phyloP scores from a whole-genome alignment of 2,888 invertebrate genomes.

The Cloeon dipterum region DNA sequence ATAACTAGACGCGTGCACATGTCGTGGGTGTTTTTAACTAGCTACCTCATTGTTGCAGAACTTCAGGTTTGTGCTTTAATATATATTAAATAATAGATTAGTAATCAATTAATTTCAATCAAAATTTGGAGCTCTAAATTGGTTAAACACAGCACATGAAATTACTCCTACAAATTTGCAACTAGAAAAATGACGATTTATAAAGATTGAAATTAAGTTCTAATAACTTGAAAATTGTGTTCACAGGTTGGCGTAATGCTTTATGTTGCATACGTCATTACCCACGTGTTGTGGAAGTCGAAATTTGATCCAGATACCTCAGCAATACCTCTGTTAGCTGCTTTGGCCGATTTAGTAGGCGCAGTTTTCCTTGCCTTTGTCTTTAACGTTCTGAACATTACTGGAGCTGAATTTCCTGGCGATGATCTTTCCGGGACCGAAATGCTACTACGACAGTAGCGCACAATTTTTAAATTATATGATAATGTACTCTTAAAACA shows the following conservation, averaged over 20 bases:
- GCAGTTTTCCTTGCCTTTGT: conserved; percentile 38
- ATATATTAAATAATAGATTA: too few species aligned
- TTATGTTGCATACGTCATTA: conserved; percentile 35
- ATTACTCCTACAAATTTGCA: too few species aligned
- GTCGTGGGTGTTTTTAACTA: conserved; percentile 38
- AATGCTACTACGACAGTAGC: too few species aligned
- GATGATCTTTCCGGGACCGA: too few species aligned
- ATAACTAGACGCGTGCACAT: conserved; percentile 39
- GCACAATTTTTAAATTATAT: too few species aligned
- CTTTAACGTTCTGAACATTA: conserved; percentile 34
- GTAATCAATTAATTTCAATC: background rate
- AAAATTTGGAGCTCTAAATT: too few species aligned
- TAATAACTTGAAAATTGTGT: too few species aligned
- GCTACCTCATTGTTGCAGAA: conserved; percentile 41
- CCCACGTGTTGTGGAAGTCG: conserved; percentile 35
- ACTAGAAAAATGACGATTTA: too few species aligned
- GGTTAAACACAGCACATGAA: too few species aligned
- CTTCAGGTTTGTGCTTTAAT: conserved; percentile 24
- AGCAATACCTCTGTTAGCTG: conserved; percentile 53
- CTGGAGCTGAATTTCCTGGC: too few species aligned
- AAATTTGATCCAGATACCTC: conserved; percentile 51
- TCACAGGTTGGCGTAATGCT: conserved; percentile 31
- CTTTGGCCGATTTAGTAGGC: conserved; percentile 54
- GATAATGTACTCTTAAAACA: too few species aligned
- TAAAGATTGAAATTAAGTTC: too few species aligned